Evolutionary conservation across 2,113 vertebrate genomes (phyloP).

Genomic region (Tychaedon coryphoeus): DNA sequence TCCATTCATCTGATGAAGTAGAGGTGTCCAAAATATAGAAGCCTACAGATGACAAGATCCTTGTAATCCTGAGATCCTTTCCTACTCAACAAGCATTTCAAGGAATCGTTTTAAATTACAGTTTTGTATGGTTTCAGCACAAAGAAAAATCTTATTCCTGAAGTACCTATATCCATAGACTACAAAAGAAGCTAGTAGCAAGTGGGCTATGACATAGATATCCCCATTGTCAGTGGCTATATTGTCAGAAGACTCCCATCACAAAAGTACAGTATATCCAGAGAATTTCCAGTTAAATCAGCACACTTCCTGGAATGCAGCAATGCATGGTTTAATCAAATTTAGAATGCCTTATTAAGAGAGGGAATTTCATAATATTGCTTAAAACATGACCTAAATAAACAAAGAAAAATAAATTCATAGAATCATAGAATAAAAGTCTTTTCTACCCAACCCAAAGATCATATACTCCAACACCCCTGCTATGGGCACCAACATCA

Average conservation of each 20-base stretch:
- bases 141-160: background rate
- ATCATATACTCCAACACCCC: background rate
- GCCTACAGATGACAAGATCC: background rate
- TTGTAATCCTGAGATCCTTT: background rate
- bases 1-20: background rate
- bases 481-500: background rate
- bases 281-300: background rate
- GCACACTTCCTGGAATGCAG: background rate
- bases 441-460: background rate
- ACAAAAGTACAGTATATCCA: background rate
- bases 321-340: background rate
- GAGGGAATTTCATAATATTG: background rate
- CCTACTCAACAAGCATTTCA: background rate
- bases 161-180: background rate
- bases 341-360: background rate
- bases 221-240: background rate
- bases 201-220: background rate
- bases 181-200: background rate
- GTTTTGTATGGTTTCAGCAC: background rate
- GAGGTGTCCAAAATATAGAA: background rate
- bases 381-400: background rate
- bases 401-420: background rate
- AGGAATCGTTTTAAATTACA: background rate
- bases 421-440: background rate
- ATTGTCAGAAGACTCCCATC: background rate